Base-by-base conservation (phyloP, 2,797 vertebrate genomes). In the Lophius americanus region DNA sequence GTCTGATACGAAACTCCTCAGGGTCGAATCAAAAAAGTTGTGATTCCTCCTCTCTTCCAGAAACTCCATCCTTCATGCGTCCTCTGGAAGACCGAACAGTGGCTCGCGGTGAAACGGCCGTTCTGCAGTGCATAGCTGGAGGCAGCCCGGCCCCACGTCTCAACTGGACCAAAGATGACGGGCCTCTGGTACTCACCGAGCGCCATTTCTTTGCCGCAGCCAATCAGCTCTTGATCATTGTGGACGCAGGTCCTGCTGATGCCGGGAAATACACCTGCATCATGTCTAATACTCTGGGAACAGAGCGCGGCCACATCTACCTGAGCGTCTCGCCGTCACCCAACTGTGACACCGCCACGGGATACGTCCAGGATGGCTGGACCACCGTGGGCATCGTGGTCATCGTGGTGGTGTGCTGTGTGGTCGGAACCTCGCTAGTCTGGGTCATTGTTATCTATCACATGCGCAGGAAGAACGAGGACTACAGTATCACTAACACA, bases 361-460 rank as follows among this genome's bases (percentile, higher is more conserved):
- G 49, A 2, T 80, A 95, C 6, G 92, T 95, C 4, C 95, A 95
- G 51, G 97, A 99, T 3, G 95, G 94, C 51, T 99, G 97, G 97
- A 95, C 95, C 81, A 99, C 97, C 0, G 96, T 97, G 90, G 98
- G 98, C 53, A 96, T 99, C 3, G 97, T 99, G 78, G 97, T 99
- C 85, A 99, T 99, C 37, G 97, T 96, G 4, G 97, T 99, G 89
- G 98, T 99, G 63, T 98, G 98, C 89, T 99, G 98, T 42, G 98
- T 99, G 89, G 98, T 99, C 39, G 98, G 97, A 63, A 99, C 98
- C 32, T 99, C 98, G 1, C 92, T 99, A 32, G 97, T 99, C 75
- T 99, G 98, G 98, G 98, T 99, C 88, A 95, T 98, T 72, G 97
- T 99, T 88, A 99, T 99, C 75, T 99, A 99, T 91, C 98, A 99